Evolutionary conservation across 1,140 invertebrate species (phyloP).

Genomic region (Sitobion miscanthi): DNA sequence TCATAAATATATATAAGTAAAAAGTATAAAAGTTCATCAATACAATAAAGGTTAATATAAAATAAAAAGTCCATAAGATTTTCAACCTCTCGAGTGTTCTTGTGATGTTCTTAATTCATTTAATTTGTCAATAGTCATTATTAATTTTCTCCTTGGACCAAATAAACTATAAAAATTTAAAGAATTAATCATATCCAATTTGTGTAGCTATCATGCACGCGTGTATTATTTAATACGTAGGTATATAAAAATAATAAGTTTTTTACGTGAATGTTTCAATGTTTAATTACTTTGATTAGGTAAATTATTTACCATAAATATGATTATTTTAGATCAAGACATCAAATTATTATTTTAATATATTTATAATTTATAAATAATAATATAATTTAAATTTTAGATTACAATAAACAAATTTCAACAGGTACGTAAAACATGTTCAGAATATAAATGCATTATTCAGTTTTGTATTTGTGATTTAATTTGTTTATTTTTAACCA

Average conservation of each 20-base stretch:
- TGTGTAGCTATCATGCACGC: not conserved
- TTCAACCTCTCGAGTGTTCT: slow-evolving; percentile 34
- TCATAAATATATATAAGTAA: not conserved
- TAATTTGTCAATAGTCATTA: slow-evolving; percentile 54
- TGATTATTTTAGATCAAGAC: not conserved
- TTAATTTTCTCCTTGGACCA: slow-evolving; percentile 53
- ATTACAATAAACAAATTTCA: not conserved
- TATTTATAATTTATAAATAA: too few relatives aligned
- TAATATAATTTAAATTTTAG: not conserved
- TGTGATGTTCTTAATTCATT: slow-evolving; percentile 48
- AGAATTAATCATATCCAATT: not conserved
- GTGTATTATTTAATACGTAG: not conserved
- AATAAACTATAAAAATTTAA: slow-evolving; percentile 40
- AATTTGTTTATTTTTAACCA: too few relatives aligned
- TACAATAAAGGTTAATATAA: slow-evolving; percentile 12
- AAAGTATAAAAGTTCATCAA: not conserved
- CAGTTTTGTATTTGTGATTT: not conserved
- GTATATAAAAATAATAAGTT: not conserved
- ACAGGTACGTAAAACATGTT: not conserved
- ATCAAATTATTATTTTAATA: too few relatives aligned
- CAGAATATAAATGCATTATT: not conserved
- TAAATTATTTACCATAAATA: not conserved
- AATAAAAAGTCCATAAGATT: not conserved
- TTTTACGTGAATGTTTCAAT: too few relatives aligned
- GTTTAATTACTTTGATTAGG: too few relatives aligned